Conservation (phyloP, 2,888 invertebrate genomes). For the Brassicogethes aeneus region DNA sequence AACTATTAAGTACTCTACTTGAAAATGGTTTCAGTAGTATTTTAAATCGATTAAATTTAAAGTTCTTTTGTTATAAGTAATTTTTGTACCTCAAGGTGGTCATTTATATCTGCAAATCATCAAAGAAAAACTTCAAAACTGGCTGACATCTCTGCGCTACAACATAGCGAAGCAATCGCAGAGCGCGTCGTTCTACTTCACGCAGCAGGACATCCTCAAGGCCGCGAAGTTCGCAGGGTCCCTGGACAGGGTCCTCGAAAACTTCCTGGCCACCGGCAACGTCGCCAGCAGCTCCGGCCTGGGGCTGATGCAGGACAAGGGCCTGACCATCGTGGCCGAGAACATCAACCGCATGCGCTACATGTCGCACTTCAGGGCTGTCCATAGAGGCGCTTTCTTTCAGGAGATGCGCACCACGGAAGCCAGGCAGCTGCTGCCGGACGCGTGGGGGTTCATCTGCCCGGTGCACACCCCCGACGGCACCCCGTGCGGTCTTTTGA, state of each 20-base stretch:
- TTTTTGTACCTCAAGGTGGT: too few species aligned
- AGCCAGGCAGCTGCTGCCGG: conserved; percentile 86
- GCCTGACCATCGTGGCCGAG: conserved; percentile 82
- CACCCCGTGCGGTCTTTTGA: conserved; percentile 91
- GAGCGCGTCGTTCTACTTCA: conserved; percentile 32
- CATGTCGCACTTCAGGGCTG: conserved; percentile 92
- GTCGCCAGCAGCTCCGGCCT: conserved; percentile 56
- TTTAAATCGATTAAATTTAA: too few species aligned
- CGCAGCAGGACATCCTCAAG: conserved; percentile 44
- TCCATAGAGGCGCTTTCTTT: conserved; percentile 69
- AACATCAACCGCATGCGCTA: conserved; percentile 94
- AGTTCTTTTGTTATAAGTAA: too few species aligned
- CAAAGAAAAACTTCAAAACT: conserved; percentile 67
- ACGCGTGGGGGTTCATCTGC: conserved; percentile 99
- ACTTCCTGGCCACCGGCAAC: conserved; percentile 89
- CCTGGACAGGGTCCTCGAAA: conserved; percentile 57
- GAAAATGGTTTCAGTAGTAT: too few species aligned
- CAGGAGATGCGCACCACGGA: conserved; percentile 93
- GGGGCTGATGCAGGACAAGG: conserved; percentile 78
- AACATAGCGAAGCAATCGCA: conserved; percentile 49
- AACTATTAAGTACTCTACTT: too few species aligned
- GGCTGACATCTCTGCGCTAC: conserved; percentile 49
- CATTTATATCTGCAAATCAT: conserved; percentile 76
- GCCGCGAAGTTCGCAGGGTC: conserved; percentile 42
- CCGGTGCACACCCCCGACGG: conserved; percentile 99